Percentiles rank a stretch among this genome's conserved stretches.
phyloP scores from a whole-genome alignment of 1,140 invertebrate species.

The Vanessa atalanta region DNA sequence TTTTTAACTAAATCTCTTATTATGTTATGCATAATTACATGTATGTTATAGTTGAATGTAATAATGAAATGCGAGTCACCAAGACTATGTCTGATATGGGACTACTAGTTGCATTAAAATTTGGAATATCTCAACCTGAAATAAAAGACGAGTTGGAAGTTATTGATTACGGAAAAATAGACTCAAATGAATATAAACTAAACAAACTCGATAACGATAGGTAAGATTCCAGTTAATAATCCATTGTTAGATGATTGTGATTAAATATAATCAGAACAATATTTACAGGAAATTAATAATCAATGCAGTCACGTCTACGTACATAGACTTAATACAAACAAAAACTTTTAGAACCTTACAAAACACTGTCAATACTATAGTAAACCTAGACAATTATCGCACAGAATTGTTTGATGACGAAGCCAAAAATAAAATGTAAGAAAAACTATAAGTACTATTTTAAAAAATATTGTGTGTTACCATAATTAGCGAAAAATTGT shows the following conservation, averaged over 20 bases:
- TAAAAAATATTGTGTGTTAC: not conserved
- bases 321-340: conserved; percentile 44
- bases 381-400: conserved; percentile 42
- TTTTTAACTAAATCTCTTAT: not conserved
- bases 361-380: conserved; percentile 37
- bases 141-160: conserved; percentile 51
- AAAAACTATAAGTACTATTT: no score
- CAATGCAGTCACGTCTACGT: conserved; percentile 38
- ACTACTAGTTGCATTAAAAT: conserved; percentile 47
- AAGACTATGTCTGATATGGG: conserved; percentile 54
- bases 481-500: not conserved
- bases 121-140: conserved; percentile 39
- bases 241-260: no score
- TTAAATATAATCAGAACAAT: not conserved
- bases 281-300: conserved; percentile 26
- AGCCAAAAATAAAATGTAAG: conserved; percentile 58
- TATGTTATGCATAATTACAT: not conserved
- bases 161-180: conserved; percentile 48
- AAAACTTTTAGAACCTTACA: conserved; percentile 41
- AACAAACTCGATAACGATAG: conserved; percentile 61
- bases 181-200: conserved; percentile 55
- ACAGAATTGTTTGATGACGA: conserved; percentile 47
- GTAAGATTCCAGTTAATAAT: conserved; percentile 32
- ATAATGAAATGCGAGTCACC: conserved; percentile 55
- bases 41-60: conserved; percentile 51